These are phyloP conservation scores for Tachysurus vachellii DNA, from an alignment of 2,113 vertebrate genomes.

Conservation along the genomic window DNA sequence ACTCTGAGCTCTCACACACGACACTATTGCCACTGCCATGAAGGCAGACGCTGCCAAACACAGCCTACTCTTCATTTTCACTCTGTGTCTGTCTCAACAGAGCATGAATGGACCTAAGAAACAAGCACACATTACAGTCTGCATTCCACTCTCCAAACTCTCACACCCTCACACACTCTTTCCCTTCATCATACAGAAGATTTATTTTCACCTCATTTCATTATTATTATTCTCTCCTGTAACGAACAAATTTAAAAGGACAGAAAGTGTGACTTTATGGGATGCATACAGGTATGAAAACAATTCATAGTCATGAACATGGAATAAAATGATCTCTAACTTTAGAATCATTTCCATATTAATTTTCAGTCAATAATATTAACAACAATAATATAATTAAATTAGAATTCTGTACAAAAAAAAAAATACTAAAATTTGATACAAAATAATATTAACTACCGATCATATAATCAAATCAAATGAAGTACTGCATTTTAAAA, in stretches of 20 bases:
- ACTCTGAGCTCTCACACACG: slow-evolving; percentile 79
- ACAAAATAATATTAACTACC: neutral
- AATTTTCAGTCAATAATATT: neutral
- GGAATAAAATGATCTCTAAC: neutral
- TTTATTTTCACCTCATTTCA: neutral
- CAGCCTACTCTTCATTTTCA: slow-evolving; percentile 84
- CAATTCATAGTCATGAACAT: neutral
- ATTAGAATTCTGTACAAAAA: neutral
- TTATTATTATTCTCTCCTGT: neutral
- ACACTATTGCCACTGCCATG: slow-evolving; percentile 79
- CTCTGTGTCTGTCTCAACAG: slow-evolving; percentile 75
- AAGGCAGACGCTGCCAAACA: slow-evolving; percentile 74
- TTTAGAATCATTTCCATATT: neutral
- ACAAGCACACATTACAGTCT: slow-evolving; percentile 47
- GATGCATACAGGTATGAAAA: too few species aligned
- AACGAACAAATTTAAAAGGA: neutral
- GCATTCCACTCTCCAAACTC: neutral
- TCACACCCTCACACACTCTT: neutral
- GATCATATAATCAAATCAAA: neutral
- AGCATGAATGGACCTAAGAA: slow-evolving; percentile 83
- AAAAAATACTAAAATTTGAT: neutral
- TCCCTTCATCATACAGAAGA: neutral
- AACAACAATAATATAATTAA: neutral
- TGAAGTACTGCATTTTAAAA: neutral
- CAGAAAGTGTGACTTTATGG: neutral